Evolutionary conservation across 2,797 vertebrate species (phyloP), one percentile per base, ranked within the genome.

Genomic region (Novumbra hubbsi): DNA sequence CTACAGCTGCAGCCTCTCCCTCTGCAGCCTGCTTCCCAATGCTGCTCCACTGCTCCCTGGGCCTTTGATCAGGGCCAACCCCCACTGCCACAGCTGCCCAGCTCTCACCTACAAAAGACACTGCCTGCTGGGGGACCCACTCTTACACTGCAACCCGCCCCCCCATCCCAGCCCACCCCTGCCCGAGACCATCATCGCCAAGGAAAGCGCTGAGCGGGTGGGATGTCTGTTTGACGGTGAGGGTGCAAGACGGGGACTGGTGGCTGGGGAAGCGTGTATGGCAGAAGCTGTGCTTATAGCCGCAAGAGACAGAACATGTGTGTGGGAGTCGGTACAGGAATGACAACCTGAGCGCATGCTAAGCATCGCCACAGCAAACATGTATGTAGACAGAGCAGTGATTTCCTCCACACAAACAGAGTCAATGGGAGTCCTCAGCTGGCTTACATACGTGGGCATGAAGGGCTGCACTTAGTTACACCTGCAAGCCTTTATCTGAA

Each of bases 61-160:
- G 82, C 82, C 84, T 91, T 84, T 89, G 92, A 94, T 94, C 93
- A 94, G 92, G 90, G 90, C 88, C 88, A 88, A 86, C 90, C 88
- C 74, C 89, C 84, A 88, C 82, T 90, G 88, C 89, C 88, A 88
- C 90, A 88, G 92, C 87, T 87, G 88, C 89, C 88, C 90, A 80
- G 90, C 90, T 88, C 89, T 92, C 91, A 92, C 87, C 91, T 92
- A 90, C 88, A 92, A 92, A 90, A 91, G 41, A 92, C 88, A 92
- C 83, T 63, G 86, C 90, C 85, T 88, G 89, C 90, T 90, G 90
- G 80, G 89, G 82, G 73, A 85, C 85, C 75, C 12, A 49, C 41
- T 45, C 79, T 80, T 38, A 68, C 49, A 68, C 52, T 41, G 12
- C 21, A 73, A 24, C 65, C 62, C 21, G n/a, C 28, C 65, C 32